phyloP scores from a whole-genome alignment of 2,113 vertebrate species.

The Sardina pilchardus region DNA sequence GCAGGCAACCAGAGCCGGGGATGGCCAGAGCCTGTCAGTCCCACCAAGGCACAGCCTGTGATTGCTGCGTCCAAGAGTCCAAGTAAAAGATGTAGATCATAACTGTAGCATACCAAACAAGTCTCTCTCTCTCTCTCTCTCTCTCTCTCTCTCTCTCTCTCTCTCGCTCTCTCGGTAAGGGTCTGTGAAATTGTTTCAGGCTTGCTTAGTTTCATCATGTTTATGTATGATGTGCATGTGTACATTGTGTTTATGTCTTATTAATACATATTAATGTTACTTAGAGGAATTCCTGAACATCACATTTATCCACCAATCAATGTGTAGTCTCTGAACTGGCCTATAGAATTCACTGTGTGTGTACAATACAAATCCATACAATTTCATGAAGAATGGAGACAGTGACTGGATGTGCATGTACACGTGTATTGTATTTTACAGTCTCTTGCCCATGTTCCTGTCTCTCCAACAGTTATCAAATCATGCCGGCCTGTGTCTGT shows the following conservation, averaged over 20 bases:
- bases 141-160: background rate
- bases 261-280: too few relatives aligned
- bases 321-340: background rate
- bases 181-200: too few relatives aligned
- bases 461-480: background rate
- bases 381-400: background rate
- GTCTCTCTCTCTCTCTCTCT: background rate
- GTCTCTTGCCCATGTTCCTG: background rate
- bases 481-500: background rate
- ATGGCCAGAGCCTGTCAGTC: too few relatives aligned
- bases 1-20: too few relatives aligned
- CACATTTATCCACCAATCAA: background rate
- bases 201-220: too few relatives aligned
- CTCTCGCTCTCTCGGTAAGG: background rate
- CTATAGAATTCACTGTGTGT: background rate
- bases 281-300: background rate
- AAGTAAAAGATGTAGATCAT: too few relatives aligned
- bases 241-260: background rate
- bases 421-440: background rate
- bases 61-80: too few relatives aligned
- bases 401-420: background rate
- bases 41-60: too few relatives aligned
- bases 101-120: background rate
- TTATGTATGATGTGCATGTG: too few relatives aligned
- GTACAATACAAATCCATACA: background rate